Base-by-base conservation (phyloP, 2,888 invertebrate species). In the Zygothrica quintamaculata region DNA sequence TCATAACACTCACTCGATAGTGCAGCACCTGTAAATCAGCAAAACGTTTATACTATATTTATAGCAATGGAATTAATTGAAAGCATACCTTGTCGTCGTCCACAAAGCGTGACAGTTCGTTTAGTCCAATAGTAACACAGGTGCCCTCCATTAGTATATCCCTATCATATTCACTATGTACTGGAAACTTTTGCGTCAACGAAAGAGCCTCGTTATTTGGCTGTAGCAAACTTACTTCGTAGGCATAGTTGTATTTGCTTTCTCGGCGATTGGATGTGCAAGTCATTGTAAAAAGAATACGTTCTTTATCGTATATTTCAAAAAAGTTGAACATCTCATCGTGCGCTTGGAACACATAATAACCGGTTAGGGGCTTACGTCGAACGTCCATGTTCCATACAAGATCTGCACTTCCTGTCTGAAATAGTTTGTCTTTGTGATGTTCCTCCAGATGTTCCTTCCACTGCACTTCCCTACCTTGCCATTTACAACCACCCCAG, bases 401-500 rank as follows among this genome's bases (percentile, higher is more conserved):
- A 15, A 90, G 65, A 40, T 89, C 77, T 0, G 75, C 80, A 0
- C 57, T 73, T 22, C 65, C 65, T 0, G 68, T 34, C 6, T 56
- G 64, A 40, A 89, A 90, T 3, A 93, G 92, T 71, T 91, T 92
- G 53, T 92, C 90, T 47, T 90, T 90, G 75, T 93, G 93, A 9
- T 92, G 90, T 22, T 78, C 58, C 76, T 93, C 93, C 77, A 93
- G 92, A 79, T 93, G 93, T 70, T 93, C 92, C 90, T 93, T 92
- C 93, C 93, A 93, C 51, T 93, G 92, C 1, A 93, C 92, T 64
- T 93, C 93, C 18, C 92, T 90, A 0, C 93, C 93, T 76, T 92
- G 91, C 93, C 93, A 93, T 39, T 89, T 87, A 77, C 93, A 93
- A 25, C 92, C 92, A 53, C 93, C 89, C 90, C 90, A 91, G 2